These are phyloP conservation scores for Melopsittacus undulatus DNA, from an alignment of 2,797 vertebrate species.

Conservation along the genomic window DNA sequence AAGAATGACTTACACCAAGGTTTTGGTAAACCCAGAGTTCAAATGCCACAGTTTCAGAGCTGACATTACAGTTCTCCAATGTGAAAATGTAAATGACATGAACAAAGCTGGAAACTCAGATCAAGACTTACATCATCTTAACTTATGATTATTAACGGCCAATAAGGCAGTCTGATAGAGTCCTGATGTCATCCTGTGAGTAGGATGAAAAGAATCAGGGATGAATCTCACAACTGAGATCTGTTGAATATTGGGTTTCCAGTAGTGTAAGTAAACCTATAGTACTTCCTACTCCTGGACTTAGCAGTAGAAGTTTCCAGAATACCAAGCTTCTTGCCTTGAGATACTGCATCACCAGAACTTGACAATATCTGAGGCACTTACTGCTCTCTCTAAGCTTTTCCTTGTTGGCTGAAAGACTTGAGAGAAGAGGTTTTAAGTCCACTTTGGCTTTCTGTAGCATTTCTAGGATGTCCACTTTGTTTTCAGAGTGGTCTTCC, in stretches of 20 bases:
- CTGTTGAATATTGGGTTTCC: not conserved
- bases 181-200: conserved; percentile 23
- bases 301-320: not conserved
- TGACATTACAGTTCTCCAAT: not conserved
- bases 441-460: conserved; percentile 98
- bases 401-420: conserved; percentile 94
- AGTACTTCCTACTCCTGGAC: not conserved
- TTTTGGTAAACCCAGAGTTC: not conserved
- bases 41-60: not conserved
- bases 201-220: conserved; percentile 54
- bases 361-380: conserved; percentile 74
- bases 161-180: not conserved
- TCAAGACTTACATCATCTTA: not conserved
- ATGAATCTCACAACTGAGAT: not conserved
- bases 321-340: conserved; percentile 44
- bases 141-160: not conserved
- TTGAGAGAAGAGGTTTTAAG: conserved; percentile 95
- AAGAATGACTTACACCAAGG: not conserved
- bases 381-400: conserved; percentile 95
- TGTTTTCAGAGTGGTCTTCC: conserved; percentile 89
- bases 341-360: conserved; percentile 51
- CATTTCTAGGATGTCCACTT: conserved; percentile 97
- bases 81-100: not conserved
- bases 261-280: not conserved
- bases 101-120: not conserved